Conservation (phyloP, 2,888 invertebrate genomes). For the Pseudoips prasinana region DNA sequence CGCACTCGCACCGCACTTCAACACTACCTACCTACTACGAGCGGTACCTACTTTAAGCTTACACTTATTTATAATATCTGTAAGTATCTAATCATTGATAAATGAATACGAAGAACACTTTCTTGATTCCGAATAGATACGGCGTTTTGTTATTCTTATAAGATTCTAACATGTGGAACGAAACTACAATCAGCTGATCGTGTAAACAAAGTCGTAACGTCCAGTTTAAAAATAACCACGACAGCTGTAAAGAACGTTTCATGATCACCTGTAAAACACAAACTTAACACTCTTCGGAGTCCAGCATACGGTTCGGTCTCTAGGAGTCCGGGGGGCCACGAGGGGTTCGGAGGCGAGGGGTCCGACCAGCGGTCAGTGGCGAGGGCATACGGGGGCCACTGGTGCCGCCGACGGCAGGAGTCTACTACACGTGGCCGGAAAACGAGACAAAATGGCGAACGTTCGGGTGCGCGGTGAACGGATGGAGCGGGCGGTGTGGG, state of each 20-base stretch:
- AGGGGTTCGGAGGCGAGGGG: conserved; percentile 14
- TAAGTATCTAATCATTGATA: too few species aligned
- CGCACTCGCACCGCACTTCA: conserved; percentile 17
- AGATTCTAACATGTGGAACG: conserved; percentile 48
- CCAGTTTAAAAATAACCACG: conserved; percentile 20
- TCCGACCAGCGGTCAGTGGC: conserved; percentile 43
- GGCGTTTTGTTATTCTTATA: conserved; percentile 41
- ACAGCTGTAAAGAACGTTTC: conserved; percentile 14
- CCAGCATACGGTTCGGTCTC: conserved; percentile 10
- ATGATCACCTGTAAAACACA: conserved; percentile 25
- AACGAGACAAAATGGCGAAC: conserved; percentile 73
- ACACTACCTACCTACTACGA: conserved; percentile 18
- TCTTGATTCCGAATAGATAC: too few species aligned
- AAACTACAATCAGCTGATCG: conserved; percentile 73
- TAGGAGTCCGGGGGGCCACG: conserved; percentile 10
- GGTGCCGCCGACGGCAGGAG: conserved; percentile 39
- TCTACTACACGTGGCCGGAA: conserved; percentile 70
- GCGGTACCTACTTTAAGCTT: conserved; percentile 16
- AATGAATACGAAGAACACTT: too few species aligned
- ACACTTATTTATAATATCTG: too few species aligned
- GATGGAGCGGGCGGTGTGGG: conserved; percentile 46
- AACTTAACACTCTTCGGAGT: conserved; percentile 21
- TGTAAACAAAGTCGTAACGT: conserved; percentile 66
- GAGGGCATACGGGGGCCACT: conserved; percentile 58
- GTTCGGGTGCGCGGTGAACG: conserved; percentile 45